Conservation (phyloP, 2,797 vertebrate species). For the Scleropages formosus region DNA sequence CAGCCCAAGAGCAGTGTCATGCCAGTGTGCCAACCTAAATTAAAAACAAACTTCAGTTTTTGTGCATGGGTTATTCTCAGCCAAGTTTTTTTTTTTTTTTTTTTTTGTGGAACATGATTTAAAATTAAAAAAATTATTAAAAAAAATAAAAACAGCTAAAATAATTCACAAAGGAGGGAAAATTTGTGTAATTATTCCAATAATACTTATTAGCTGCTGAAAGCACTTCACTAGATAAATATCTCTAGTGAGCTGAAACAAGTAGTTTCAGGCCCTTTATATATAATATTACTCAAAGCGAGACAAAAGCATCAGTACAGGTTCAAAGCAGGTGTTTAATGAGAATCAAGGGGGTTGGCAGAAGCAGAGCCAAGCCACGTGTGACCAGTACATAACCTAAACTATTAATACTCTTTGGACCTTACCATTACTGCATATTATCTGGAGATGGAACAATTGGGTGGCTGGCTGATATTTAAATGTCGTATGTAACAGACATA, state of each 20-base stretch:
- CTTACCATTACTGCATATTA: background rate
- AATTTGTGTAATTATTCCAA: conserved; percentile 20
- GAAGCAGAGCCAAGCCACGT: background rate
- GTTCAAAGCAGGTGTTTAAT: conserved; percentile 18
- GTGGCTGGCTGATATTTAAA: background rate
- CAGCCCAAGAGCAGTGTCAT: no score
- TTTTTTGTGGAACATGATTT: background rate
- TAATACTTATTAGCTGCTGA: conserved; percentile 9
- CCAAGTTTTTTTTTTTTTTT: no score
- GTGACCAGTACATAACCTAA: background rate
- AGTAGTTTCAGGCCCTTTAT: background rate
- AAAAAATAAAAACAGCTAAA: conserved; percentile 24
- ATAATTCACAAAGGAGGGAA: conserved; percentile 18
- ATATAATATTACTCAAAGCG: conserved; percentile 3
- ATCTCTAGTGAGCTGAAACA: conserved; percentile 23
- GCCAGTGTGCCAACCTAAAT: background rate
- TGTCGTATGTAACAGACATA: no score
- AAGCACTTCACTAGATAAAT: conserved; percentile 15
- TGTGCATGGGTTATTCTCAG: conserved; percentile 22
- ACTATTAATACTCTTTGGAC: background rate
- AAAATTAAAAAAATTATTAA: no score
- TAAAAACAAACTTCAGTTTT: conserved; percentile 13
- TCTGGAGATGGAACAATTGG: background rate
- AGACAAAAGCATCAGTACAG: background rate
- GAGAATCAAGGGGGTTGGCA: background rate